These are phyloP conservation scores for Omphaloscelis lunosa DNA, from an alignment of 2,888 invertebrate species.

Conservation along the genomic window DNA sequence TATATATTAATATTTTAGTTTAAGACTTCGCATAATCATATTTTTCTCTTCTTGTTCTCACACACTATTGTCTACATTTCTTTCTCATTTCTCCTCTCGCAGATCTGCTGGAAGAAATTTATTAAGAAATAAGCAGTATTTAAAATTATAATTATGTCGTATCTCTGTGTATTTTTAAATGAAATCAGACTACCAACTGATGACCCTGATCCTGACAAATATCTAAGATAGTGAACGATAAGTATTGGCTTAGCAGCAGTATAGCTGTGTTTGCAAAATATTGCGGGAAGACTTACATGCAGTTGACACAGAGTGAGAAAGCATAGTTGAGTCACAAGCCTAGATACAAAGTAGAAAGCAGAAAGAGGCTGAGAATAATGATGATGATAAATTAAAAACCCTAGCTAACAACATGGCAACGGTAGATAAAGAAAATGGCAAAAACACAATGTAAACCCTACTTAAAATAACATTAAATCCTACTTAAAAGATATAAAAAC, in stretches of 20 bases:
- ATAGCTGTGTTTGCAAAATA: not conserved
- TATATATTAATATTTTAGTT: no score
- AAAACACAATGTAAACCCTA: not conserved
- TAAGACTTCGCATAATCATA: no score
- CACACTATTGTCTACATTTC: no score
- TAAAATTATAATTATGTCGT: no score
- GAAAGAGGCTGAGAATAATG: no score
- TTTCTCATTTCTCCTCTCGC: no score
- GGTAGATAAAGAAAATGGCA: not conserved
- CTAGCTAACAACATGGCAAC: not conserved
- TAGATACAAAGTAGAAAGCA: not conserved
- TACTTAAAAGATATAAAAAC: conserved; percentile 29
- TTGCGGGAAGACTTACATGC: not conserved
- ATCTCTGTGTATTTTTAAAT: not conserved
- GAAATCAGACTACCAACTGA: not conserved
- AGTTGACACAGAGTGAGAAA: not conserved
- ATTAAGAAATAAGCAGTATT: no score
- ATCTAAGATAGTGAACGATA: not conserved
- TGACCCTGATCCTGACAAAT: not conserved
- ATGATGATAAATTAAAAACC: not conserved
- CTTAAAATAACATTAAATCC: conserved; percentile 34
- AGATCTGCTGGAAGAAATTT: no score
- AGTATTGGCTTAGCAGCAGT: not conserved
- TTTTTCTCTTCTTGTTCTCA: no score
- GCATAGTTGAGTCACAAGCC: not conserved